phyloP scores from a whole-genome alignment of 2,113 vertebrate species.

The Rhea pennata region DNA sequence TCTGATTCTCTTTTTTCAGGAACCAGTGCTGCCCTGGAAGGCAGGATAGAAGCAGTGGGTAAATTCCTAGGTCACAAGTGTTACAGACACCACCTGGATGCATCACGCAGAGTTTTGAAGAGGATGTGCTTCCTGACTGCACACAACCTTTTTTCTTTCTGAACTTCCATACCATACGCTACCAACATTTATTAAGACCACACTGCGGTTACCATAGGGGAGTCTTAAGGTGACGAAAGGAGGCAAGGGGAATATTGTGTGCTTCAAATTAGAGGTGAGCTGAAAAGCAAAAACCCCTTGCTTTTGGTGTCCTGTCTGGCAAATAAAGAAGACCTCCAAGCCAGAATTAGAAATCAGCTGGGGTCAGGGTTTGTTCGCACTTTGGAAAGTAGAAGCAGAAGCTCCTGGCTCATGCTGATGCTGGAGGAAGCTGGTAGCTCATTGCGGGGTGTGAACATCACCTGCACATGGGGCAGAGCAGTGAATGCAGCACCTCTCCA shows the following conservation, averaged over 20 bases:
- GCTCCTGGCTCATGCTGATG: background rate
- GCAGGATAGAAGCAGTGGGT: background rate
- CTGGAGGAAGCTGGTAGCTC: background rate
- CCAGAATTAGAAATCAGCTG: background rate
- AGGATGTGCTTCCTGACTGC: background rate
- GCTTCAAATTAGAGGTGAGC: background rate
- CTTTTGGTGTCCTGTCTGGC: background rate
- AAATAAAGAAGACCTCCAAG: background rate
- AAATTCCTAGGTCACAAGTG: background rate
- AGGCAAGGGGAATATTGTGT: background rate
- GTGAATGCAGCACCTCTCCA: background rate
- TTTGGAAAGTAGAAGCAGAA: background rate
- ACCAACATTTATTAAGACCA: background rate
- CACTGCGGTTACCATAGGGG: background rate
- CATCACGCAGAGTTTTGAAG: background rate
- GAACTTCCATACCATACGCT: background rate
- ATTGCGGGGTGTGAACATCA: background rate
- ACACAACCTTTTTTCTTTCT: background rate
- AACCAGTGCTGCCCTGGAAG: background rate
- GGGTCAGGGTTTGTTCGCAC: background rate
- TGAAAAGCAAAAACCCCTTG: background rate
- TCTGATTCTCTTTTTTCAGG: background rate
- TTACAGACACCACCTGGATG: background rate
- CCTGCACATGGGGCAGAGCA: background rate
- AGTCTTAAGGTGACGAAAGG: background rate